phyloP scores from a whole-genome alignment of 2,888 invertebrate genomes.

The Trissolcus brochymenae region DNA sequence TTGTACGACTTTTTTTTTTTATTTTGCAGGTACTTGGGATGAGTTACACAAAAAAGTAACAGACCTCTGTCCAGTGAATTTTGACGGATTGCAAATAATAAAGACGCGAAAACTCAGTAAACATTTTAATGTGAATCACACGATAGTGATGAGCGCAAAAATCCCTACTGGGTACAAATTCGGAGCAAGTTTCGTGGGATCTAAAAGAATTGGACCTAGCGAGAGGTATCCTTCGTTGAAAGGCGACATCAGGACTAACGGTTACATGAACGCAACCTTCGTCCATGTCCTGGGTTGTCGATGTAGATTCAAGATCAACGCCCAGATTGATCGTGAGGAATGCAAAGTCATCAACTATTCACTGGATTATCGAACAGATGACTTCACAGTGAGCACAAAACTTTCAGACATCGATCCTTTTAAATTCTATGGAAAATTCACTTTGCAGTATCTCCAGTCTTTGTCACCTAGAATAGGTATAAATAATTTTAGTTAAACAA shows the following conservation, averaged over 20 bases:
- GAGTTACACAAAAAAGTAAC: conserved; percentile 72
- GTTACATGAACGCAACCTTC: conserved; percentile 67
- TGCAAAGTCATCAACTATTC: conserved; percentile 64
- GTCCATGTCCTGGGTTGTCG: conserved; percentile 71
- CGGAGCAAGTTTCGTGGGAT: conserved; percentile 67
- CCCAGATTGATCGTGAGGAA: conserved; percentile 61
- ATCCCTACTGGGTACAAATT: conserved; percentile 72
- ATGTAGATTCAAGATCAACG: conserved; percentile 65
- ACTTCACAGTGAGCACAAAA: conserved; percentile 67
- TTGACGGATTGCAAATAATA: conserved; percentile 69
- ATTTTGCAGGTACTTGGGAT: conserved; percentile 67
- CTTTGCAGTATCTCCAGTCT: conserved; percentile 70
- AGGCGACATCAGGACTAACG: conserved; percentile 70
- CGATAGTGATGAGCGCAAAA: conserved; percentile 66
- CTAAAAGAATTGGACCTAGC: conserved; percentile 64
- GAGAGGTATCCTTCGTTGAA: conserved; percentile 69
- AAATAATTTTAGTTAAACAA: not conserved
- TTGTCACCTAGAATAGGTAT: conserved; percentile 69
- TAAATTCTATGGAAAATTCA: conserved; percentile 67
- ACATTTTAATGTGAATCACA: conserved; percentile 68
- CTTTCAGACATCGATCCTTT: conserved; percentile 65
- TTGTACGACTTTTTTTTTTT: no score
- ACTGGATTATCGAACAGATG: conserved; percentile 72
- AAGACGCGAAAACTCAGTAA: conserved; percentile 67
- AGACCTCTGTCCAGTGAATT: conserved; percentile 69